These are phyloP conservation scores for Triplophysa yarkandensis DNA, from an alignment of 2,797 vertebrate genomes.

Conservation along the genomic window DNA sequence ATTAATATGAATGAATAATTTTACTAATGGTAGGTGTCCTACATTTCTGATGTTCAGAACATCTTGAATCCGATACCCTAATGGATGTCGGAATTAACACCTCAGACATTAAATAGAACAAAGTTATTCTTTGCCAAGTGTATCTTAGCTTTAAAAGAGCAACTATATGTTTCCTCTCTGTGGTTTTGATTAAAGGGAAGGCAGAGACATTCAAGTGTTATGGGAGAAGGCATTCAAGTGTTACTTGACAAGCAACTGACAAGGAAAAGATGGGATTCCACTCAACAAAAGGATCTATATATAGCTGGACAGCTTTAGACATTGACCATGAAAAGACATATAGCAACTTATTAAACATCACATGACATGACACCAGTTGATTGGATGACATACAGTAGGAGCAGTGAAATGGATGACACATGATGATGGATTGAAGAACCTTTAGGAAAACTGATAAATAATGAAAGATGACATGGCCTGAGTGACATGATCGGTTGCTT, in stretches of 20 bases:
- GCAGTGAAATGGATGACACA: not conserved
- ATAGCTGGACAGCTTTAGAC: slow-evolving; percentile 1
- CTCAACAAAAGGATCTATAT: not conserved
- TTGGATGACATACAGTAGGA: not conserved
- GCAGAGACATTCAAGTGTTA: not conserved
- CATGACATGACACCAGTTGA: not conserved
- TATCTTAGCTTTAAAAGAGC: not conserved
- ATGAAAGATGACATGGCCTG: not conserved
- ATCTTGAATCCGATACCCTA: no score
- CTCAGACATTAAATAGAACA: no score
- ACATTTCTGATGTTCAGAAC: no score
- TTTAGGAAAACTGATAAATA: not conserved
- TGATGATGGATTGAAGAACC: not conserved
- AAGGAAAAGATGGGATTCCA: slow-evolving; percentile 15
- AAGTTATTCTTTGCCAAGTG: no score
- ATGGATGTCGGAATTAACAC: no score
- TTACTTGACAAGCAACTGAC: slow-evolving; percentile 2
- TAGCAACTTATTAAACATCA: not conserved
- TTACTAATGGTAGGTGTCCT: no score
- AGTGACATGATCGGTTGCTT: not conserved
- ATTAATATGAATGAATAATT: no score
- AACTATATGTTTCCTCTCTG: not conserved
- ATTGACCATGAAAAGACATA: not conserved
- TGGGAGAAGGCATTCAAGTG: no score
- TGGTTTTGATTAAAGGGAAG: not conserved